phyloP scores from a whole-genome alignment of 2,797 vertebrate species.

The Anguilla megastoma region DNA sequence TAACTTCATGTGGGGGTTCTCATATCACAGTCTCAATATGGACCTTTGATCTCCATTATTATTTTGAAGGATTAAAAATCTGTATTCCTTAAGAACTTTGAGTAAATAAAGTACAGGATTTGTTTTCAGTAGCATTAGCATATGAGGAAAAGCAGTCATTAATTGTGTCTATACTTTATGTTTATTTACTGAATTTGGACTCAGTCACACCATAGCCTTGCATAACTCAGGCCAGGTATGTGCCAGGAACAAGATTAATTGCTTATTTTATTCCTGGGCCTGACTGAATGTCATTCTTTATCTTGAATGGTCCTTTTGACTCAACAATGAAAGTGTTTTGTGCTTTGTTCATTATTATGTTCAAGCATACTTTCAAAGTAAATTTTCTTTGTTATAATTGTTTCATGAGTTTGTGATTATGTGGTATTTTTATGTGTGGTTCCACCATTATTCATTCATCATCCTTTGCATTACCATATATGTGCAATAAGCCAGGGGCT shows the following conservation, averaged over 20 bases:
- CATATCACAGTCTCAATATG: neutral
- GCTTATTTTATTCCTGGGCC: neutral
- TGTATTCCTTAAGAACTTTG: neutral
- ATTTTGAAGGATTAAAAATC: neutral
- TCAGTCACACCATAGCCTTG: neutral
- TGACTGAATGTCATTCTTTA: neutral
- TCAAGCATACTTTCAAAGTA: neutral
- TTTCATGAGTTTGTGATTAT: neutral
- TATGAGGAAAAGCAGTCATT: neutral
- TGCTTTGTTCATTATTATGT: slow-evolving; percentile 11
- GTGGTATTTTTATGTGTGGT: neutral
- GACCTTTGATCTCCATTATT: neutral
- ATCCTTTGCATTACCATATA: neutral
- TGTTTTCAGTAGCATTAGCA: neutral
- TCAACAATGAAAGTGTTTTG: neutral
- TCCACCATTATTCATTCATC: neutral
- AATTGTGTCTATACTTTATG: neutral
- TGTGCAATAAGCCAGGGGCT: neutral
- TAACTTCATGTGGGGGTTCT: neutral
- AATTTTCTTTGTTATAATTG: neutral
- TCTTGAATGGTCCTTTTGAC: neutral
- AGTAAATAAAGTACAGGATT: neutral
- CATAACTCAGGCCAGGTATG: neutral
- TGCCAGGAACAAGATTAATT: neutral
- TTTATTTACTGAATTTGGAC: neutral